Evolutionary conservation across 2,113 vertebrate genomes (phyloP), one percentile per base, ranked within the genome.

Genomic region (Charadrius vociferus): DNA sequence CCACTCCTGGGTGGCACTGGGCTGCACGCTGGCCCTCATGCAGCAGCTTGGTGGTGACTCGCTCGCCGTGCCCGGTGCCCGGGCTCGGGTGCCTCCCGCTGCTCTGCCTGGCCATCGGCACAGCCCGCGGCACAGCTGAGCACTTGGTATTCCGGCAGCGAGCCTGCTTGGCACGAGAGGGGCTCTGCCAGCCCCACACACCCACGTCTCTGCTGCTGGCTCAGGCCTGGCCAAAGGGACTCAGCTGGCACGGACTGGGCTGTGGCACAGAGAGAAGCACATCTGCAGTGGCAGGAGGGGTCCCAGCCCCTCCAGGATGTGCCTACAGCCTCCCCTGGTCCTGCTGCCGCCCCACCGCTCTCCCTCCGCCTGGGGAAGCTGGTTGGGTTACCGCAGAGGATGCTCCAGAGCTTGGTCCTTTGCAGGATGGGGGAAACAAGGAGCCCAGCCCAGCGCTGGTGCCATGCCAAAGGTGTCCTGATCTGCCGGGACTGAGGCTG

Each of bases 101-200:
- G 3, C 68, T 86, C 59, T 88, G 67, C 83, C 78, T 2, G 5
- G 39, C 71, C 78, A 53, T 63, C 1, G 0, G 78, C 10, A 12
- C 55, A 91, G 81, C 68, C 50, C 18, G 3, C 3, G 11, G 91
- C 95, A 84, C 88, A 96, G 94, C 83, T 96, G 93, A 96, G 72
- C 61, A 86, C 77, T 96, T 96, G 83, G 80, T 96, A 96, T 97
- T 95, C 96, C 77, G 1, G 83, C 68, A 86, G 77, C 6, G 6
- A 95, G 68, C 47, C 61, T 67, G 9, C 65, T 93, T 89, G 89
- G 93, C 86, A 93, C 8, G 3, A 91, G 79, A 83, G 27, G 68
- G 93, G 55, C n/a, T 93, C 82, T 92, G 86, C 86, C 53, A 41
- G 67, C 71, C 75, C 79, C 63, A 39, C 7, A 26, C 4, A 7